Conservation (phyloP, 2,888 invertebrate genomes). For the Heteromyza rotundicornis region DNA sequence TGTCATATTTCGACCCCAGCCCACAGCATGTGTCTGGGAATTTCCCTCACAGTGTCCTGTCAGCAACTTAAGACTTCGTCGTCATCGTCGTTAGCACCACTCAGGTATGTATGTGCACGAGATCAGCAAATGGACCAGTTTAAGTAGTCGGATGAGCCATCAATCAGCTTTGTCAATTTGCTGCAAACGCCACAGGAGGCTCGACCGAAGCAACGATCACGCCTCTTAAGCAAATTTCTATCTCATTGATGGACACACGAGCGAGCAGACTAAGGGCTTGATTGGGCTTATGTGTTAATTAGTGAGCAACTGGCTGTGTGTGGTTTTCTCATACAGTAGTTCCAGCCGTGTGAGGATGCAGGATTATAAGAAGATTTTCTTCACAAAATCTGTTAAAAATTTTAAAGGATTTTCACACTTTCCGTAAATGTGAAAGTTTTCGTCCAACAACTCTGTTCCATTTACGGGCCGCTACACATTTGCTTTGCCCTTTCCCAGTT, state of each 20-base stretch:
- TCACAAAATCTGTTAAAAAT: too few relatives aligned
- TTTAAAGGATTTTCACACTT: too few relatives aligned
- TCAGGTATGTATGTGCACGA: slow-evolving; percentile 16
- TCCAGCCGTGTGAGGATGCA: not conserved
- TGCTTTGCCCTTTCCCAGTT: too few relatives aligned
- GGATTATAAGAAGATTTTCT: not conserved
- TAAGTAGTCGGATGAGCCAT: slow-evolving; percentile 32
- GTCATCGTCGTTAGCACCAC: too few relatives aligned
- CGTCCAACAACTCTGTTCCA: too few relatives aligned
- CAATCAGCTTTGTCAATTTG: slow-evolving; percentile 41
- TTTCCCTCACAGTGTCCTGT: not conserved
- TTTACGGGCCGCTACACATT: too few relatives aligned
- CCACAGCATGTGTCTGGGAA: slow-evolving; percentile 41
- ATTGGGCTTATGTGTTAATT: slow-evolving; percentile 51
- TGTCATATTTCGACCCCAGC: too few relatives aligned
- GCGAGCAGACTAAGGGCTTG: slow-evolving; percentile 19
- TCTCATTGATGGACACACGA: not conserved
- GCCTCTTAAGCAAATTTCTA: slow-evolving; percentile 47
- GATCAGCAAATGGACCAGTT: slow-evolving; percentile 4
- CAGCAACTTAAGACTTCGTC: too few relatives aligned
- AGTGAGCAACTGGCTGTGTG: too few relatives aligned
- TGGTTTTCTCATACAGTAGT: not conserved
- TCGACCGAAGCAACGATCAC: slow-evolving; percentile 52
- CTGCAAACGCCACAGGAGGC: slow-evolving; percentile 45
- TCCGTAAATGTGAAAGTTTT: too few relatives aligned